Base-by-base conservation (phyloP, 2,888 invertebrate species). In the Drosophila demipolita region DNA sequence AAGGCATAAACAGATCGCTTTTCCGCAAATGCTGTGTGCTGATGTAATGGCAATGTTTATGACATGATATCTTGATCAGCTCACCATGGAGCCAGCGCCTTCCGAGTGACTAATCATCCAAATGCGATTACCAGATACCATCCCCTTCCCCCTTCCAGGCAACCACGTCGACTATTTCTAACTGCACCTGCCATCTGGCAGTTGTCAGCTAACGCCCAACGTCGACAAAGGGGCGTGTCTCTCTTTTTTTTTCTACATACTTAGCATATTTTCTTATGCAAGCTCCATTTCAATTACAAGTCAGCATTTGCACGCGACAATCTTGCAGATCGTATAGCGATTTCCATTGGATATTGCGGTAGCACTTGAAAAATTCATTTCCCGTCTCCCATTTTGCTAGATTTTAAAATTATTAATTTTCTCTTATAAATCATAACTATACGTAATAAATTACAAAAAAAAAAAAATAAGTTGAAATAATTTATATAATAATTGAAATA, bases 11-110 rank as follows among this genome's bases (percentile, higher is more conserved):
- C 63, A 50, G 66, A 67, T 79, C 38, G 62, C 61, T 48, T 64
- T 33, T 48, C 36, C 61, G 36, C 62, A 65, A 53, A 59, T 54
- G 62, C 61, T 67, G 45, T 54, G 66, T 33, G 87, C 88, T 84
- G 83, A 84, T 84, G 88, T 85, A 84, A 84, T 84, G 88, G 80
- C 58, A 65, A 72, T 85, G 83, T 73, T 77, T 77, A 84, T 87
- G 83, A 87, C 83, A 82, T 72, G 45, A 86, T 80, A 80, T 83
- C 82, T 63, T 53, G 80, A 85, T 78, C 80, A 61, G 71, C 64
- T 80, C 75, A 78, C 63, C 80, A 68, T 65, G 67, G 67, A 62
- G 63, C 68, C 59, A 78, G 62, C 68, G 55, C 72, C 57, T 58
- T 40, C 12, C 55, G 26, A n/a, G 61, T 75, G 79, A 78, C 70